phyloP scores from a whole-genome alignment of 2,113 vertebrate species.

The Ctenomys sociabilis region DNA sequence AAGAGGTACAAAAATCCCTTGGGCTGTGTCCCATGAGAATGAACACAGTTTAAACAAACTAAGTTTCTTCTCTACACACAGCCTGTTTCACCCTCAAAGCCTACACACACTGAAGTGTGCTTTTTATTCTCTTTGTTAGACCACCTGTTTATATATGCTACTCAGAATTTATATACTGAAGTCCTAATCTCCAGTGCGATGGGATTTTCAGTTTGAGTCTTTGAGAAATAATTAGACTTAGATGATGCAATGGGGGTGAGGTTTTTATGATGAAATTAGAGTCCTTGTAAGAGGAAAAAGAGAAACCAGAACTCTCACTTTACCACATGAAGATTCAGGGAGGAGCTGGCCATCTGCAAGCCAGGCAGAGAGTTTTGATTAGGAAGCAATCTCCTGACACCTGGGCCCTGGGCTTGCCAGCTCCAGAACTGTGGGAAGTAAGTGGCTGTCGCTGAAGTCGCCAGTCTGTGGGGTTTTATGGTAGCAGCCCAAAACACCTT shows the following conservation, averaged over 20 bases:
- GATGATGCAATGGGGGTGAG: neutral
- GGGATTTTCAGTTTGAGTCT: neutral
- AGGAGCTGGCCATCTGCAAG: neutral
- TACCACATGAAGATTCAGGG: neutral
- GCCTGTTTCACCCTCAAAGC: neutral
- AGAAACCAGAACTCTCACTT: neutral
- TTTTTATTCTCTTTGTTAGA: neutral
- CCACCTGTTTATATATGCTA: neutral
- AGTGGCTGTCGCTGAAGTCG: neutral
- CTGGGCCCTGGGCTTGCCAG: neutral
- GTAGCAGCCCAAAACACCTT: neutral
- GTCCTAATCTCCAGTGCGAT: neutral
- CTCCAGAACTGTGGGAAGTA: neutral
- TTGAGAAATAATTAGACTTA: neutral
- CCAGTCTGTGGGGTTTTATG: neutral
- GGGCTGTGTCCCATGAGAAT: neutral
- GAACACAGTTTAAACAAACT: neutral
- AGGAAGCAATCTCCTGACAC: neutral
- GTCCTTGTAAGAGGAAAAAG: neutral
- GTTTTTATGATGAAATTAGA: neutral
- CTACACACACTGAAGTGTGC: neutral
- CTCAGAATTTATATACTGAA: neutral
- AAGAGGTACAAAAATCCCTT: neutral
- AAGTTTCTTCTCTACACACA: neutral
- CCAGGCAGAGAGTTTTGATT: neutral